Evolutionary conservation across 2,888 invertebrate genomes (phyloP), one percentile per base, ranked within the genome.

Genomic region (Crioceris asparagi): DNA sequence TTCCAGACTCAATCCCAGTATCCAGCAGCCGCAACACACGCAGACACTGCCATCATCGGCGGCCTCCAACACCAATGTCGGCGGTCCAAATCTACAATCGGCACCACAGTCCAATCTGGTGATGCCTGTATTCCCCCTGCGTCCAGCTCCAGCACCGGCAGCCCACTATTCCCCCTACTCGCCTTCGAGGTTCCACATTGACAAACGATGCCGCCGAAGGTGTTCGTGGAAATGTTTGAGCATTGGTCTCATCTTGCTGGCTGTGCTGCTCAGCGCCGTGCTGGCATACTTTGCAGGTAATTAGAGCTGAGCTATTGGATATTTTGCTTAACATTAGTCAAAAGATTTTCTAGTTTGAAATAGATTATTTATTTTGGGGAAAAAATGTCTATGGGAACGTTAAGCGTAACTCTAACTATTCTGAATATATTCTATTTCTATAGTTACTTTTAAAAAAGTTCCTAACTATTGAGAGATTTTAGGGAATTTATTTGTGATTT

Each of bases 201-300:
- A 90, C 72, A 91, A 91, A 69, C 79, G 87, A 54, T 90, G 87
- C 71, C 86, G 85, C 66, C 87, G 87, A 66, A 77, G 88, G 54
- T 93, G 93, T 74, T 87, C 91, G 62, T 94, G 94, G 94, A 90
- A 91, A 70, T 93, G 92, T 68, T 82, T 88, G 65, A 88, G 90
- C 66, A 87, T 94, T 66, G 81, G 85, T 57, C 82, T 93, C 69
- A 88, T 93, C 66, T 76, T 92, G 63, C 74, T 93, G 57, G 81
- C 85, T 61, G 85, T 92, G 61, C 83, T 85, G 57, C 76, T 93
- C 60, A 82, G 87, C 57, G 91, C 91, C 52, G 90, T 91, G 80
- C 77, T 92, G 65, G 86, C 88, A 56, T 93, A 92, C 71, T 90
- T 93, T 70, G 90, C 88, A 73, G 86, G 92, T 92, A 74, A 48